A percentile compares a stretch with the other conserved stretches of the same genome.
Conservation (phyloP, 2,113 vertebrate species). For the Macroglossus sobrinus region DNA sequence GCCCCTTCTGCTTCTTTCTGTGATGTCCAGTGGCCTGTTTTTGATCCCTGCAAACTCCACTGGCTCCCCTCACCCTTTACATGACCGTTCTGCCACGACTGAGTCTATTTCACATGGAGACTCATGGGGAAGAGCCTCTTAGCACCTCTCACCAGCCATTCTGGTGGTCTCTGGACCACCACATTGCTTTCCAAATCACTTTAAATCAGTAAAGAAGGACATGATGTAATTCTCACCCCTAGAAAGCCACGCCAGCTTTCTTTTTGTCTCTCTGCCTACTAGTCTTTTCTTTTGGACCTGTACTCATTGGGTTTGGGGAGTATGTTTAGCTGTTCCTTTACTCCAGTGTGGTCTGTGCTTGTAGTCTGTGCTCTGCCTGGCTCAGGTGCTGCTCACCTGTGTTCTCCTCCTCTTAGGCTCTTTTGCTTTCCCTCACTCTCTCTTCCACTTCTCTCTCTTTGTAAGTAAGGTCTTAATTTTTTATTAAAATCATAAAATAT, state of each 20-base stretch:
- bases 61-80: not conserved
- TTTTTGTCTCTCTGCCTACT: not conserved
- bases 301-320: rapidly evolving
- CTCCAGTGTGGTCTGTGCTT: not conserved
- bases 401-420: rapidly evolving
- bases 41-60: no score
- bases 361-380: not conserved
- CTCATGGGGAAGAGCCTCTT: not conserved
- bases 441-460: not conserved
- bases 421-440: no score
- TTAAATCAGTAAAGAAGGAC: not conserved
- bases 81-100: not conserved
- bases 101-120: not conserved
- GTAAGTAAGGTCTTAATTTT: not conserved
- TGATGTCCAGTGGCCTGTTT: not conserved
- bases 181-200: rapidly evolving
- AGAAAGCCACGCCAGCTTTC: not conserved
- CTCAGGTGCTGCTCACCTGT: rapidly evolving
- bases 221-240: not conserved
- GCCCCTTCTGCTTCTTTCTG: not conserved
- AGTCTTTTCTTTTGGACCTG: not conserved
- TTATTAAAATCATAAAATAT: not conserved
- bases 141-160: not conserved
- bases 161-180: no score
- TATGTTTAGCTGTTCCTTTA: not conserved